Percentiles rank a stretch among this genome's conserved stretches.
These are phyloP conservation scores for Stegophylla sp. DNA, from an alignment of 2,888 invertebrate genomes.

Conservation along the genomic window DNA sequence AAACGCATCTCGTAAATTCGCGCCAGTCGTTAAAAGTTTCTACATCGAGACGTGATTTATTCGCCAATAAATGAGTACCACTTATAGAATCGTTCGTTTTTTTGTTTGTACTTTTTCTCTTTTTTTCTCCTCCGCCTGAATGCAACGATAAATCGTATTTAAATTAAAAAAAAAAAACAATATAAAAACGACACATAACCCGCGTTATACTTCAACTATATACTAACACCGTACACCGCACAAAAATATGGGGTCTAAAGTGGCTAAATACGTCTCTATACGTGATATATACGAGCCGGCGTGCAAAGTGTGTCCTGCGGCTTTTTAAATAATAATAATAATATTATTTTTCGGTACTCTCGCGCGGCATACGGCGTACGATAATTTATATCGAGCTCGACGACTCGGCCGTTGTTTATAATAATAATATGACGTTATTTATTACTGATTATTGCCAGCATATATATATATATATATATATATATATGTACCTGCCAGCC, in stretches of 20 bases:
- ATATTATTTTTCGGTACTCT: conserved; percentile 5
- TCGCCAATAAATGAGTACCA: conserved; percentile 13
- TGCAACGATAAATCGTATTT: conserved; percentile 33
- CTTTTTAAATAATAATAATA: conserved; percentile 33
- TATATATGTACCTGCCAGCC: too few relatives aligned
- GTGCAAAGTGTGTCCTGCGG: neutral
- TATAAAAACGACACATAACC: neutral
- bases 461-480: neutral
- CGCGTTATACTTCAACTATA: neutral
- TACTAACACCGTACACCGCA: too few relatives aligned
- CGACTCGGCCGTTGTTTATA: neutral
- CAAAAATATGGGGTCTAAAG: too few relatives aligned
- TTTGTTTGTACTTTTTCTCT: neutral
- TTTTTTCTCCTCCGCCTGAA: neutral
- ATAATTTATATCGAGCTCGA: neutral
- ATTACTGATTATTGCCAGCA: conserved; percentile 1
- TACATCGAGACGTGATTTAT: conserved; percentile 13
- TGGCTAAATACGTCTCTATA: neutral
- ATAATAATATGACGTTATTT: conserved; percentile 15
- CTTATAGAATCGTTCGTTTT: neutral
- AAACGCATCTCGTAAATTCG: neutral
- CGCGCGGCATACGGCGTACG: too few relatives aligned
- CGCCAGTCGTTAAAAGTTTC: conserved; percentile 1
- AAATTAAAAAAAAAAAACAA: conserved; percentile 36
- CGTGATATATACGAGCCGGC: too few relatives aligned